Evolutionary conservation across 2,797 vertebrate genomes (phyloP).

Genomic region (Melanotaenia maccullochi): DNA sequence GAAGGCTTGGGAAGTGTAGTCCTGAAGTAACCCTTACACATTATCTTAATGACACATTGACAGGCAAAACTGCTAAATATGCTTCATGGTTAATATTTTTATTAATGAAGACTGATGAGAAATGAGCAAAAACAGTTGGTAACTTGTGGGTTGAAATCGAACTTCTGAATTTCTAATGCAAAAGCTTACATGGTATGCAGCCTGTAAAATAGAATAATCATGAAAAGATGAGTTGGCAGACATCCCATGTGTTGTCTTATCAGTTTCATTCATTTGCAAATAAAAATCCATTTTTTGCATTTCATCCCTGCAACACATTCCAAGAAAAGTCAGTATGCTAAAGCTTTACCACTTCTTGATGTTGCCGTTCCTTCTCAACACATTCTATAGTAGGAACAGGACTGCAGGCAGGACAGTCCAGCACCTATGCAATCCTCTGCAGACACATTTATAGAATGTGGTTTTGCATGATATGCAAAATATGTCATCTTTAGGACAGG

Average conservation of each 20-base stretch:
- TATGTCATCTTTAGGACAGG: not conserved
- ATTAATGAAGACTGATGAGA: conserved; percentile 1
- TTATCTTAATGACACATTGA: not conserved
- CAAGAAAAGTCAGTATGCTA: not conserved
- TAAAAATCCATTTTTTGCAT: not conserved
- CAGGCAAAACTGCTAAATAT: not conserved
- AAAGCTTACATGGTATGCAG: not conserved
- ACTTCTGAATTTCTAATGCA: not conserved
- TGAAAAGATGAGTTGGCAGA: not conserved
- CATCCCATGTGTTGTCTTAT: too few relatives aligned
- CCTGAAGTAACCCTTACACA: not conserved
- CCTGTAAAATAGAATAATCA: not conserved
- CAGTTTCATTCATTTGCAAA: not conserved
- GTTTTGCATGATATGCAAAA: not conserved
- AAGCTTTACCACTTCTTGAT: not conserved
- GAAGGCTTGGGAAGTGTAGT: not conserved
- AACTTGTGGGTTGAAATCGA: not conserved
- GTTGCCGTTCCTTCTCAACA: not conserved
- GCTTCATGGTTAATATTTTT: not conserved
- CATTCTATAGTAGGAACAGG: not conserved
- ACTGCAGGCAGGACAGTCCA: not conserved
- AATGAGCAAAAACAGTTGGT: not conserved
- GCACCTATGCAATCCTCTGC: not conserved
- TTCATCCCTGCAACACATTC: not conserved
- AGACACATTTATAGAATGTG: not conserved